Percentiles rank a stretch among this genome's conserved stretches.
These are phyloP conservation scores for Nothocercus julius DNA, from an alignment of 2,113 vertebrate genomes.

Conservation along the genomic window DNA sequence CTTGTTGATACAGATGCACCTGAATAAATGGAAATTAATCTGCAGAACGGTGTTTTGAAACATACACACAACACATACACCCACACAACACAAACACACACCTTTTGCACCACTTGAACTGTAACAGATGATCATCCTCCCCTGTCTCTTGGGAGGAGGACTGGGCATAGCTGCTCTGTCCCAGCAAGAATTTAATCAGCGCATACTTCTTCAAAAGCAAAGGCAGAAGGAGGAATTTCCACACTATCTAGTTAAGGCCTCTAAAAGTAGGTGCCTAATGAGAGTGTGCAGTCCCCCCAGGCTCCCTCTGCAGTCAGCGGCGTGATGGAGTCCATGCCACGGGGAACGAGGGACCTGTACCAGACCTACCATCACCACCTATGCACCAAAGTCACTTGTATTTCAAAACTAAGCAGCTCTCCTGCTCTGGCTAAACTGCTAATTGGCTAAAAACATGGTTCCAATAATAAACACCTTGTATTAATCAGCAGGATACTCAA, in stretches of 20 bases:
- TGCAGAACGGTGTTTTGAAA: not conserved
- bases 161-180: not conserved
- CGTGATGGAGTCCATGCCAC: not conserved
- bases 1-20: constrained; percentile 25
- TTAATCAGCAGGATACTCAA: not conserved
- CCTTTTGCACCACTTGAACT: not conserved
- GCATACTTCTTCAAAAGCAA: not conserved
- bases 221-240: not conserved
- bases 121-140: not conserved
- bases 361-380: not conserved
- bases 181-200: not conserved
- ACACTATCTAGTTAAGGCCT: not conserved
- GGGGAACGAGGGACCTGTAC: not conserved
- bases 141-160: not conserved
- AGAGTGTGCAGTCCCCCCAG: not conserved
- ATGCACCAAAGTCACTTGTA: not conserved
- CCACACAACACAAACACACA: not conserved
- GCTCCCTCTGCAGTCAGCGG: not conserved
- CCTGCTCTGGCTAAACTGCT: not conserved
- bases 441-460: not conserved
- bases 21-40: not conserved
- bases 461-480: not conserved
- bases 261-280: not conserved
- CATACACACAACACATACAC: not conserved
- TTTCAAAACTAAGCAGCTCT: not conserved